Conservation (phyloP, 30 jellyfish, hydroid and myxozoan species). For the Chrysaora quinquecirrha region DNA sequence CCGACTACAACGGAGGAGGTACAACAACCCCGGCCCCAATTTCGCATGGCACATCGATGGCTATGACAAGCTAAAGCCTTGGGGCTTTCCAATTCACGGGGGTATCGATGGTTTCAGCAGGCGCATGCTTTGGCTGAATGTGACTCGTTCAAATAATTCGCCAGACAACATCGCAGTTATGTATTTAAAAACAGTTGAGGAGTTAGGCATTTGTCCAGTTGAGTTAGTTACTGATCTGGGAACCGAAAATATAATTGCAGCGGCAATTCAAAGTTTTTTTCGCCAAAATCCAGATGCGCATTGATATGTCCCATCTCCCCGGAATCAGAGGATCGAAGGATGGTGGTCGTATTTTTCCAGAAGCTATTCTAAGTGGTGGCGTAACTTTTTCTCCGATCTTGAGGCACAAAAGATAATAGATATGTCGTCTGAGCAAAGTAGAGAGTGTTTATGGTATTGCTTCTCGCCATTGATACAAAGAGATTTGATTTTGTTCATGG, state of each 20-base stretch:
- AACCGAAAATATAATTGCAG: constrained; percentile 43
- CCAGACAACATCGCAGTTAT: constrained; percentile 28
- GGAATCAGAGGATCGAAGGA: constrained; percentile 53
- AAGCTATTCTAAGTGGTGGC: no score
- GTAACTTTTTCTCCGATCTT: no score
- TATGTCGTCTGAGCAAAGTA: constrained; percentile 15
- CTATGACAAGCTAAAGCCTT: constrained; percentile 40
- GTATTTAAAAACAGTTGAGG: not conserved
- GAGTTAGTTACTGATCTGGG: constrained; percentile 55
- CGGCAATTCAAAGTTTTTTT: constrained; percentile 37
- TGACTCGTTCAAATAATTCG: constrained; percentile 38
- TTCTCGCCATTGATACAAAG: constrained; percentile 5
- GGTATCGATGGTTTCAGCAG: constrained; percentile 48
- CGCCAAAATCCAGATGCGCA: constrained; percentile 32
- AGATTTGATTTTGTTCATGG: no score
- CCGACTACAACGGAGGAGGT: constrained; percentile 18
- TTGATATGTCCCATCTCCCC: no score
- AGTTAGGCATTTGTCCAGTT: constrained; percentile 41
- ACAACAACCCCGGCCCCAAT: constrained; percentile 37
- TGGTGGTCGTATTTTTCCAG: constrained; percentile 46
- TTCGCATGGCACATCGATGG: constrained; percentile 67
- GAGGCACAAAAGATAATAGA: no score
- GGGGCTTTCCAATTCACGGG: constrained; percentile 23
- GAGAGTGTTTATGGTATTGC: constrained; percentile 28
- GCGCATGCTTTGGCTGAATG: constrained; percentile 41